Base-by-base conservation (phyloP, 2,113 vertebrate genomes). In the Oncorhynchus masou region DNA sequence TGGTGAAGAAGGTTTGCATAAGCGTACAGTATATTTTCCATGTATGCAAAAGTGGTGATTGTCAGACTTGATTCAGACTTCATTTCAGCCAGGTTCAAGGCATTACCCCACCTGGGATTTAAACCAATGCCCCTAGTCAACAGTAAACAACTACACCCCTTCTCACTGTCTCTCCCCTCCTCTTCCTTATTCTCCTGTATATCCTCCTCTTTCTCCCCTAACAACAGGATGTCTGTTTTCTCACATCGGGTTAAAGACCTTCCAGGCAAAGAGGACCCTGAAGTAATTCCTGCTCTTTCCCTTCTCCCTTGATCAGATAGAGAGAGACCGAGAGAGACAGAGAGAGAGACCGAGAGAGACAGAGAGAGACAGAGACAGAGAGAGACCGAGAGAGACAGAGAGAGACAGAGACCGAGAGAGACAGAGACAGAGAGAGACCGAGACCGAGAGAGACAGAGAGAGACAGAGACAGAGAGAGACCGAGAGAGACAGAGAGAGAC, bases 201-300 rank as follows among this genome's bases (percentile, higher is more conserved):
- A 31, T 31, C 27, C 16, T 31, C 20, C 9, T n/a, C 67, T 31
- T 59, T 60, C 62, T 74, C 68, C 83, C 80, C 83, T 80, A 85
- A 84, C 72, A 85, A 90, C 85, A 89, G 81, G 79, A 90, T 80
- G 85, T 80, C 70, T 57, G 78, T 49, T 85, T 79, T 87, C 74
- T 82, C 74, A 82, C 80, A 51, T 68, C 79, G 45, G 74, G 77
- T 74, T 34, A 69, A 70, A 79, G 83, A 84, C 76, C 86, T 87
- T 81, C 70, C 74, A 81, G 81, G 71, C 71, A 76, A 34, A 77
- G 73, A 78, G 68, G 66, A 57, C 64, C 79, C 79, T 74, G 57
- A 74, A 82, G 79, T 73, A 45, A 86, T 83, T 85, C 73, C 74
- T 54, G 39, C 78, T 82, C 66, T 60, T 69, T 57, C 45, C 54